phyloP scores from a whole-genome alignment of 1,140 invertebrate genomes.

The Pseudoatta argentina region DNA sequence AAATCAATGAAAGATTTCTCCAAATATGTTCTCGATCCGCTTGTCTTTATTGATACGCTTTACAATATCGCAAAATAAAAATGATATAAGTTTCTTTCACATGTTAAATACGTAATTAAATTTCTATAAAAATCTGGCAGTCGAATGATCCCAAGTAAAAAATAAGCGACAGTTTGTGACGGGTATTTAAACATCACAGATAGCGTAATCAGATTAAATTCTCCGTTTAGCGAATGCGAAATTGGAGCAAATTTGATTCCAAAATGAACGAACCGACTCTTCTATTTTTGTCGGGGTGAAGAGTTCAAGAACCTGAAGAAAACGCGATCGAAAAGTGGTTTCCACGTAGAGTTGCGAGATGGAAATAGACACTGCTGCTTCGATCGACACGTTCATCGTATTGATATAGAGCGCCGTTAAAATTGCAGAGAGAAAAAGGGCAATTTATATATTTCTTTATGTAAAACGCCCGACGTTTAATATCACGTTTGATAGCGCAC shows the following conservation, averaged over 20 bases:
- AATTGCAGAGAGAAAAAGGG: constrained; percentile 19
- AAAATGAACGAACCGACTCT: constrained; percentile 44
- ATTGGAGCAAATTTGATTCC: constrained; percentile 66
- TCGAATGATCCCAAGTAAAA: constrained; percentile 35
- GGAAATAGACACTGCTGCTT: constrained; percentile 36
- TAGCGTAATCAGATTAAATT: constrained; percentile 51
- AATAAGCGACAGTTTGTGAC: constrained; percentile 34
- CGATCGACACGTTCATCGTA: constrained; percentile 14
- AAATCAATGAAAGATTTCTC: background rate
- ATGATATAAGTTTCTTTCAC: background rate
- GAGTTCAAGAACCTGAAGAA: constrained; percentile 68
- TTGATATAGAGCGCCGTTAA: constrained; percentile 19
- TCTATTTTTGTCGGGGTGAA: constrained; percentile 69
- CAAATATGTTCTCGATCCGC: background rate
- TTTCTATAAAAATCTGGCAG: background rate
- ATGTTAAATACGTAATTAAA: constrained; percentile 10
- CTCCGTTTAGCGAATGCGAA: constrained; percentile 52
- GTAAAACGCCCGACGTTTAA: constrained; percentile 12
- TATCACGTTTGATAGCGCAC: background rate
- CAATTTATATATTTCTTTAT: background rate
- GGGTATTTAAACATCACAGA: constrained; percentile 29
- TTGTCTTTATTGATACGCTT: background rate
- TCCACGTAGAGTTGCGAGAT: constrained; percentile 24
- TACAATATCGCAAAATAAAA: background rate
- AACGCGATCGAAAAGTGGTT: background rate